These are phyloP conservation scores for Molossus molossus DNA, from an alignment of 2,797 vertebrate species.

Conservation along the genomic window DNA sequence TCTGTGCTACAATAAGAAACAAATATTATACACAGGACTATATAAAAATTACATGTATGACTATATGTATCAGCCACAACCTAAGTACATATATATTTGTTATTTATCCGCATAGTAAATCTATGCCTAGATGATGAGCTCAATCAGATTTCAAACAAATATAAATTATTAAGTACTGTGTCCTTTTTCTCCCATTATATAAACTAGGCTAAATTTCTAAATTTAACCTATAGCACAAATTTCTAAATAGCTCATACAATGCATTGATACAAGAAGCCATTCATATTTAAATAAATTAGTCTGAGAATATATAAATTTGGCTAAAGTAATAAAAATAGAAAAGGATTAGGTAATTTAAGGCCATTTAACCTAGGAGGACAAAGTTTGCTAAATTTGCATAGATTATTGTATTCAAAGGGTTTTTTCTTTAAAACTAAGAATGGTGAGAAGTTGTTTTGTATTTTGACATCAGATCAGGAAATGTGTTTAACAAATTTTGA, in stretches of 20 bases:
- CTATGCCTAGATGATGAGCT: neutral
- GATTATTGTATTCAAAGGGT: neutral
- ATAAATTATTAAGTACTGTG: neutral
- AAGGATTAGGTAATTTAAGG: slow-evolving; percentile 16
- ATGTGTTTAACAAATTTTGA: slow-evolving; percentile 49
- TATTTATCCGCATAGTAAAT: neutral
- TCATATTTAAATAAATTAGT: slow-evolving; percentile 28
- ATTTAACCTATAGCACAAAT: neutral
- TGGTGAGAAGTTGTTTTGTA: slow-evolving; percentile 39
- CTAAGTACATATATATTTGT: neutral
- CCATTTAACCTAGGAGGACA: slow-evolving; percentile 2
- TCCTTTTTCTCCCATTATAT: slow-evolving; percentile 30
- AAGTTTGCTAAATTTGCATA: neutral
- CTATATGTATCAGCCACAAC: neutral
- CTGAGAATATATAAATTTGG: neutral
- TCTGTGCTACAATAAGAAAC: neutral
- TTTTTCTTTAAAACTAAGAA: neutral
- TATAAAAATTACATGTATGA: neutral
- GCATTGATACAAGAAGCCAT: neutral
- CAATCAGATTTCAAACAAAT: slow-evolving; percentile 37
- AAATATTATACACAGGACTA: neutral
- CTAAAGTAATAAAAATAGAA: slow-evolving; percentile 41
- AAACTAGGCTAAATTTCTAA: slow-evolving; percentile 30
- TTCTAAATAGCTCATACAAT: slow-evolving; percentile 5
- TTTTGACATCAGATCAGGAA: slow-evolving; percentile 48